Evolutionary conservation across 1,140 invertebrate genomes (phyloP).

Genomic region (Aleiodes sp.): DNA sequence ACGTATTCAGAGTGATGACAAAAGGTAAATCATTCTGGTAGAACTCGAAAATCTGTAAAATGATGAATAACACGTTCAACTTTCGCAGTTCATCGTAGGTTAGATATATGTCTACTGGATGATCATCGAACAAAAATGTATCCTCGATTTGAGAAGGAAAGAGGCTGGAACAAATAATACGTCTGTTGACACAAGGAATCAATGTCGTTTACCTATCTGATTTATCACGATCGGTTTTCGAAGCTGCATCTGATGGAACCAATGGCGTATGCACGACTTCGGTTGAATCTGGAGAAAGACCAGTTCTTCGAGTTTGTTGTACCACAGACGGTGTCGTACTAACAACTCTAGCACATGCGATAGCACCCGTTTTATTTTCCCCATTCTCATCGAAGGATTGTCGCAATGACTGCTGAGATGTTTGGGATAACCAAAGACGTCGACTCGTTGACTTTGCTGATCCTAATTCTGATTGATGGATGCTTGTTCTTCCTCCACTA

Average conservation of each 20-base stretch:
- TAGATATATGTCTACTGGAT: too few relatives aligned
- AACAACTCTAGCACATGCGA: too few relatives aligned
- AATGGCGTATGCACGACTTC: conserved; percentile 49
- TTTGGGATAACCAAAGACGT: conserved; percentile 56
- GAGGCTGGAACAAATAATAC: too few relatives aligned
- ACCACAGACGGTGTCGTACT: conserved; percentile 53
- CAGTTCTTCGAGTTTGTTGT: conserved; percentile 55
- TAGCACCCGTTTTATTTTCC: conserved; percentile 46
- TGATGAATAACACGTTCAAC: too few relatives aligned
- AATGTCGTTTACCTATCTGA: conserved; percentile 32
- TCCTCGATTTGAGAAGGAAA: too few relatives aligned
- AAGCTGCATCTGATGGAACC: neutral
- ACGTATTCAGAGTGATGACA: too few relatives aligned
- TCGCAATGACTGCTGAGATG: conserved; percentile 50
- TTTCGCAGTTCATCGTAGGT: too few relatives aligned
- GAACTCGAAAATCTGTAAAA: too few relatives aligned
- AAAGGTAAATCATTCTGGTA: too few relatives aligned
- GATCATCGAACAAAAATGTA: too few relatives aligned
- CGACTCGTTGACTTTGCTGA: conserved; percentile 43
- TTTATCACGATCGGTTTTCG: conserved; percentile 27
- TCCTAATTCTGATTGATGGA: conserved; percentile 40
- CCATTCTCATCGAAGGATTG: conserved; percentile 58
- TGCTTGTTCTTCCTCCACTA: conserved; percentile 17
- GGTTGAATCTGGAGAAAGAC: conserved; percentile 55
- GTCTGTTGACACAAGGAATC: too few relatives aligned